A percentile compares a stretch with the other conserved stretches of the same genome.
Evolutionary conservation across 2,113 vertebrate genomes (phyloP).

Genomic region (Apodemus speciosus): DNA sequence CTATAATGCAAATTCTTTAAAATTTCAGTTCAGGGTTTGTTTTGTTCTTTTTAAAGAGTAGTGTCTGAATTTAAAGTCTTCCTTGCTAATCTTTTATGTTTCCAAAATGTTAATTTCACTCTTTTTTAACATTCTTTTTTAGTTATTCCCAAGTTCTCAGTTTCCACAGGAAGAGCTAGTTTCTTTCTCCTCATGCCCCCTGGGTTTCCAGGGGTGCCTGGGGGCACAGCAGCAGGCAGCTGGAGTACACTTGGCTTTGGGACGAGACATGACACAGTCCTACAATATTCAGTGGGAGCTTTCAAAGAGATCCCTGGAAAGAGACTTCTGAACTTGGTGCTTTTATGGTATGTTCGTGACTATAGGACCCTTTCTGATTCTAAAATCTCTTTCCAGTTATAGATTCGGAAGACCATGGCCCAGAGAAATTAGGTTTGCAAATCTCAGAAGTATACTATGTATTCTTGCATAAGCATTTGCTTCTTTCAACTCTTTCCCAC

Average conservation of each 20-base stretch:
- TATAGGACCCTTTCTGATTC: background rate
- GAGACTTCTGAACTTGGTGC: too few species aligned
- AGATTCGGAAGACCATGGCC: background rate
- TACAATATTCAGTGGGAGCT: background rate
- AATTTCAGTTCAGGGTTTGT: background rate
- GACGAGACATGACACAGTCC: background rate
- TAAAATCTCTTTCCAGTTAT: background rate
- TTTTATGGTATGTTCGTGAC: background rate
- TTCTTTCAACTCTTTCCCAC: background rate
- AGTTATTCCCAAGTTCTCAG: background rate
- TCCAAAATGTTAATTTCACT: background rate
- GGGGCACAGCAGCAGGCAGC: background rate
- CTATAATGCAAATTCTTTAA: background rate
- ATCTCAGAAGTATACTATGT: too few species aligned
- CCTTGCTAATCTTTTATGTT: background rate
- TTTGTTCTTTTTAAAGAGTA: background rate
- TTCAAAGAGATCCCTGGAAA: background rate
- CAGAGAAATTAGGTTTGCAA: background rate
- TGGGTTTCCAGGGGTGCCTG: background rate
- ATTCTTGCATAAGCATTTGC: background rate
- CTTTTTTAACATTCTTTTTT: background rate
- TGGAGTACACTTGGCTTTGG: background rate
- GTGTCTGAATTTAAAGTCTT: constrained; percentile 22
- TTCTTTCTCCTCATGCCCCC: background rate
- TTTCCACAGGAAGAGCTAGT: constrained; percentile 4